Percentiles rank a stretch among this genome's conserved stretches.
Evolutionary conservation across 2,797 vertebrate genomes (phyloP).

Genomic region (Otus scops): DNA sequence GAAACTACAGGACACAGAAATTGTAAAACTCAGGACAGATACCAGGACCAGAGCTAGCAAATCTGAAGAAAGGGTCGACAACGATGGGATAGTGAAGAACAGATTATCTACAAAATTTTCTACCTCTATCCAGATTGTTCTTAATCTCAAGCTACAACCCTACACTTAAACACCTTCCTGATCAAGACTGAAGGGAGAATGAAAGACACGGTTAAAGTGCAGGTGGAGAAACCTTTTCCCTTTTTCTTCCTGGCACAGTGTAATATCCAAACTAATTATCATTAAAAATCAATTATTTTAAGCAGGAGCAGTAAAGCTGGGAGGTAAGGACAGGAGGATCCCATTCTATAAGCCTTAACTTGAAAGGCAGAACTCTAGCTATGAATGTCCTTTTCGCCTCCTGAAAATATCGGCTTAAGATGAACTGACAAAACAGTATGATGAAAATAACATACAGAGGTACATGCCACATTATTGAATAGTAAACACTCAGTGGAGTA

Average conservation of each 20-base stretch:
- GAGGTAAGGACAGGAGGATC: neutral
- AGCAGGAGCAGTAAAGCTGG: neutral
- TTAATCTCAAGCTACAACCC: neutral
- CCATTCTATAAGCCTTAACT: neutral
- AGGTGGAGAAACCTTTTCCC: neutral
- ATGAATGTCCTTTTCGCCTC: neutral
- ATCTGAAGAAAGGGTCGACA: neutral
- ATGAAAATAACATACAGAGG: neutral
- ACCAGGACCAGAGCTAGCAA: neutral
- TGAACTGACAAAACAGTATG: neutral
- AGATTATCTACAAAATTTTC: neutral
- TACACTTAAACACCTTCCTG: neutral
- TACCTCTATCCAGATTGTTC: neutral
- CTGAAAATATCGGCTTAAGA: neutral
- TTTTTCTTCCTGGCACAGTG: neutral
- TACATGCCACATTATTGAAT: rapidly evolving
- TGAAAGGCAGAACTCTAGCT: neutral
- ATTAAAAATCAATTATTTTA: neutral
- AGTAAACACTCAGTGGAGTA: neutral
- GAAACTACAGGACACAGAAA: neutral
- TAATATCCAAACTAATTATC: neutral
- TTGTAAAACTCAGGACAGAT: neutral
- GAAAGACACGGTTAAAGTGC: neutral
- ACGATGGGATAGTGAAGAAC: rapidly evolving
- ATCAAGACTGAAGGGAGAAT: neutral